Conservation (phyloP, 2,888 invertebrate genomes). For the Hyles lineata region DNA sequence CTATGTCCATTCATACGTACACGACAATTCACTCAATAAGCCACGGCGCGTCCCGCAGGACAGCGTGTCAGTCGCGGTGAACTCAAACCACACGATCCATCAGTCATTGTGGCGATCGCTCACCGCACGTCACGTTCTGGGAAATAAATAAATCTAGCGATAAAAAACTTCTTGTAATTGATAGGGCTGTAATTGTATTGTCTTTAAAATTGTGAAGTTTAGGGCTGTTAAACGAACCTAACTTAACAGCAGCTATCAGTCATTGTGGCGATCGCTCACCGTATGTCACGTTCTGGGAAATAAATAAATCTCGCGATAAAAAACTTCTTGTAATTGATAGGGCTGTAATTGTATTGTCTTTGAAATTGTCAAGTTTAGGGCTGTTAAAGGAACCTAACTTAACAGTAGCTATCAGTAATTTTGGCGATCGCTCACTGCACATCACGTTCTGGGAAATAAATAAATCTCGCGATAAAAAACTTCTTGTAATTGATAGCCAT, state of each 20-base stretch:
- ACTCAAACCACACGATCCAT: too few species aligned
- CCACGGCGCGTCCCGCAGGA: background rate
- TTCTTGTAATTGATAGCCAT: conserved; percentile 15
- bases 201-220: too few species aligned
- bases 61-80: conserved; percentile 12
- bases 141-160: conserved; percentile 29
- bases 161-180: conserved; percentile 27
- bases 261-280: conserved; percentile 26
- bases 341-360: background rate
- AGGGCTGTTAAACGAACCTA: too few species aligned
- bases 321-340: conserved; percentile 24
- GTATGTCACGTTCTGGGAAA: conserved; percentile 28
- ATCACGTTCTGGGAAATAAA: conserved; percentile 29
- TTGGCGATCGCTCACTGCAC: conserved; percentile 22
- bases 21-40: conserved; percentile 7
- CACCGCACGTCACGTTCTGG: conserved; percentile 28
- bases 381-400: too few species aligned
- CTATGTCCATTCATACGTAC: background rate
- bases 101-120: conserved; percentile 27
- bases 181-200: conserved; percentile 10
- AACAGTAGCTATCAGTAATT: conserved; percentile 26
- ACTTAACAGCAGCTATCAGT: background rate
- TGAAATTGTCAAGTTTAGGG: too few species aligned
- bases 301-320: conserved; percentile 29
- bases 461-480: conserved; percentile 31